phyloP scores from a whole-genome alignment of 2,113 vertebrate species.

The Carlito syrichta region DNA sequence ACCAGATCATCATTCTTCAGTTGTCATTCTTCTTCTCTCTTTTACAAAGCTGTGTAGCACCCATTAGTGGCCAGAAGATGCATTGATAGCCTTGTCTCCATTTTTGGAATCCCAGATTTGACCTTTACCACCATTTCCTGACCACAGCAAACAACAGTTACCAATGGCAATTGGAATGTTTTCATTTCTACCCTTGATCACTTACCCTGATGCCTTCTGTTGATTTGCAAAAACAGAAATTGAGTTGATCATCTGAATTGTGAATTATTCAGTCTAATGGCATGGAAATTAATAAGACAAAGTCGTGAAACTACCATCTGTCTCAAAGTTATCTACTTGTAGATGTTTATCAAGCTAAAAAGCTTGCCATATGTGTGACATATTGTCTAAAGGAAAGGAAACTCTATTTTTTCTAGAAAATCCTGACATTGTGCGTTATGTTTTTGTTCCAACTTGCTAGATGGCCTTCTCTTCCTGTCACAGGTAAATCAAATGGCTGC shows the following conservation, averaged over 20 bases:
- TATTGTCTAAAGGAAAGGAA: constrained; percentile 53
- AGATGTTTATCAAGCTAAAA: constrained; percentile 58
- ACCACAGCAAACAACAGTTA: background rate
- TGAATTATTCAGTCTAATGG: constrained; percentile 43
- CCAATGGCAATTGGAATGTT: background rate
- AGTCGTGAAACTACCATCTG: constrained; percentile 52
- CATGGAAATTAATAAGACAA: constrained; percentile 38
- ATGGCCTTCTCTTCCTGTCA: background rate
- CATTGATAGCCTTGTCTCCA: background rate
- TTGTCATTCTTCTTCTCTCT: background rate
- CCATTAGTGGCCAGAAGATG: background rate
- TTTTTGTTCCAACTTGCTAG: background rate
- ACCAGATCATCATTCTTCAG: fast-evolving
- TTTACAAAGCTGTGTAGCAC: background rate
- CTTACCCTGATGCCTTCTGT: background rate
- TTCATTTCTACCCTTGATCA: background rate
- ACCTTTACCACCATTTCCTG: background rate
- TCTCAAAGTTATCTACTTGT: constrained; percentile 23
- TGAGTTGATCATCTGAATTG: background rate
- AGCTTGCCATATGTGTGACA: constrained; percentile 55
- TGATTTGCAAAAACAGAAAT: constrained; percentile 1
- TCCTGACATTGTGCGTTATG: background rate
- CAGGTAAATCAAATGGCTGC: background rate
- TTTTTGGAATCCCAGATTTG: background rate
- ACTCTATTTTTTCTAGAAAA: constrained; percentile 14